phyloP scores from a whole-genome alignment of 2,888 invertebrate genomes.

The Rotaria macrura region DNA sequence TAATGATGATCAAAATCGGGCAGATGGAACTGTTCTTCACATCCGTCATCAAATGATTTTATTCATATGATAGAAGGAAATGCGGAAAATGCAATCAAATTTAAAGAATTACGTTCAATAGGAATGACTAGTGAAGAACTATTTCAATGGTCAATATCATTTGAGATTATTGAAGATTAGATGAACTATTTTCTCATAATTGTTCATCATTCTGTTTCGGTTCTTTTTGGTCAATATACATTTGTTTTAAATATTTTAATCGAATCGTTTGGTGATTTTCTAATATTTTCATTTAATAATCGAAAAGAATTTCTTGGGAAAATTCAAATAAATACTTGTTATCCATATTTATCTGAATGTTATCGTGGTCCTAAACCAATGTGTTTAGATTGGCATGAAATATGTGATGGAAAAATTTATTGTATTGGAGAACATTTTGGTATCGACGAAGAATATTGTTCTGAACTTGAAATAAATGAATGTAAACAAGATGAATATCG shows the following conservation, averaged over 20 bases:
- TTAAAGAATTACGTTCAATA: too few species aligned
- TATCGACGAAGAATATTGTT: background rate
- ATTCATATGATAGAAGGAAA: too few species aligned
- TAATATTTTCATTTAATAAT: background rate
- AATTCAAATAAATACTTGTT: background rate
- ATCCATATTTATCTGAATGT: background rate
- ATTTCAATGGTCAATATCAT: too few species aligned
- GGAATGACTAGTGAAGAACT: too few species aligned
- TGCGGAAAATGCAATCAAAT: too few species aligned
- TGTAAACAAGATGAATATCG: background rate
- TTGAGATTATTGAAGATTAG: background rate
- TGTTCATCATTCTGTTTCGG: background rate
- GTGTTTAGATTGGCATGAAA: constrained; percentile 12
- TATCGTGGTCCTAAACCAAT: background rate
- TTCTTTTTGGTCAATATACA: background rate
- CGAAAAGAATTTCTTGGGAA: background rate
- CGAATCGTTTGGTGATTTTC: background rate
- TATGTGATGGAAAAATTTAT: background rate
- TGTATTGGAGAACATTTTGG: background rate
- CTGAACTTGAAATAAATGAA: background rate
- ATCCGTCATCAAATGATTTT: too few species aligned
- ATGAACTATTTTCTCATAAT: background rate
- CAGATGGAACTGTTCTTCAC: too few species aligned
- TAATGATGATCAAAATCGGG: too few species aligned
- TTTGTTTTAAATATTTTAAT: background rate